These are phyloP conservation scores for Anthoscopus minutus DNA, from an alignment of 2,113 vertebrate species.

Conservation along the genomic window DNA sequence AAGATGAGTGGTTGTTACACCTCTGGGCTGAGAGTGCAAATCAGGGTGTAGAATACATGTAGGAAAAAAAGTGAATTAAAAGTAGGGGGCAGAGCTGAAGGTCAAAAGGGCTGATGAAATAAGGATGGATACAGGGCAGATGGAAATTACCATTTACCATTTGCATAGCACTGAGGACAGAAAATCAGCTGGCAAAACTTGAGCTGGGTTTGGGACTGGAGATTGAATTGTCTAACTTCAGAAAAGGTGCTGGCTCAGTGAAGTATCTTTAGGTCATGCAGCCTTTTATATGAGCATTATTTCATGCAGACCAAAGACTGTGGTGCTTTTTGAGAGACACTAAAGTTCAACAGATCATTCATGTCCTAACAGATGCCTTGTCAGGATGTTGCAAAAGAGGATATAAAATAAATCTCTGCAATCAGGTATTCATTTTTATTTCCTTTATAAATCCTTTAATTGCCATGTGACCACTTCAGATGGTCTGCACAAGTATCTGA, in stretches of 20 bases:
- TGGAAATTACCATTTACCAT: not conserved
- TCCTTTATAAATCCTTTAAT: not conserved
- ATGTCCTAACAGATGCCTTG: not conserved
- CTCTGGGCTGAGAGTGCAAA: not conserved
- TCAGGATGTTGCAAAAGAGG: not conserved
- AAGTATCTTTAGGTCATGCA: not conserved
- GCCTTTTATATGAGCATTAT: not conserved
- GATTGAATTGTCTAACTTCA: not conserved
- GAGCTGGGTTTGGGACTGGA: not conserved
- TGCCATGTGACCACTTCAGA: not conserved
- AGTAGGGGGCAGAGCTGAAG: not conserved
- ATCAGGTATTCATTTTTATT: not conserved
- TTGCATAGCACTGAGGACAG: not conserved
- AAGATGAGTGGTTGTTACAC: not conserved
- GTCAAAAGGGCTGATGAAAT: not conserved
- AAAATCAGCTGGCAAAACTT: not conserved
- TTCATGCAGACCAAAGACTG: not conserved
- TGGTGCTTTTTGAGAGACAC: not conserved
- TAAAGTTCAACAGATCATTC: not conserved
- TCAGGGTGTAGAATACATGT: fast-evolving
- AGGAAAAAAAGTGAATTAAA: not conserved
- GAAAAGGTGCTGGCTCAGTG: not conserved
- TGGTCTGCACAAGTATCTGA: not conserved
- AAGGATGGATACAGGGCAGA: not conserved
- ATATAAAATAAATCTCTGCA: not conserved